Base-by-base conservation (phyloP, 2,113 vertebrate species). In the Charina bottae region DNA sequence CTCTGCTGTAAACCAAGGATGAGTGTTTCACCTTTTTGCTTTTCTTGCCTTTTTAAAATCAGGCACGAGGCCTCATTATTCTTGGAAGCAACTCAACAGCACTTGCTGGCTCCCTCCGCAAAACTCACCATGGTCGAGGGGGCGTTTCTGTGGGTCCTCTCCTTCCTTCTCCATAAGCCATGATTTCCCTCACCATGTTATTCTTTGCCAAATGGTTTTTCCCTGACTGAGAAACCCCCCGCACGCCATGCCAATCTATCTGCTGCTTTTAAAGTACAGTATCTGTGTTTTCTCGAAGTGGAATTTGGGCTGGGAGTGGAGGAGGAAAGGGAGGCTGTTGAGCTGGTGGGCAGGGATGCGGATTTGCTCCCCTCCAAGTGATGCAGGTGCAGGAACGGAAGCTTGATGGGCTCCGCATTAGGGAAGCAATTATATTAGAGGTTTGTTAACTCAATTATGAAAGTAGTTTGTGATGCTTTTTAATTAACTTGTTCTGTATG, bases 391-490 rank as follows among this genome's bases (percentile, higher is more conserved):
- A 0, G 46, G 84, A 91, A 90, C 93, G 85, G 90, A 89, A 85
- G 90, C 54, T 88, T 7, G 0, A 90, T 17, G 87, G 90, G 37
- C 68, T 53, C 55, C 88, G 90, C 84, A 86, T 59, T 59, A 87
- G 93, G 60, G 87, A 93, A 85, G 88, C 78, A 94, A 93, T 94
- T 93, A 91, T 90, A 90, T 86, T 83, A 93, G 86, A 90, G 88
- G 33, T 93, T 94, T 26, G 84, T 93, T 95, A 94, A 95, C 72
- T 90, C 6, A 49, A 89, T 95, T 95, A 93, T 60, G 64, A 87
- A 95, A 92, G 90, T 23, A 83, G 84, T 92, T 78, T 93, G 85
- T 89, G 90, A 90, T 90, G 92, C 54, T 94, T 88, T 91, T 89
- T 87, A 92, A 95, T 93, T 94, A 85, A 91, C 21, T 87, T 42